A percentile compares a stretch with the other conserved stretches of the same genome.
Conservation (phyloP, 2,888 invertebrate species). For the Linnaemya vulpina region DNA sequence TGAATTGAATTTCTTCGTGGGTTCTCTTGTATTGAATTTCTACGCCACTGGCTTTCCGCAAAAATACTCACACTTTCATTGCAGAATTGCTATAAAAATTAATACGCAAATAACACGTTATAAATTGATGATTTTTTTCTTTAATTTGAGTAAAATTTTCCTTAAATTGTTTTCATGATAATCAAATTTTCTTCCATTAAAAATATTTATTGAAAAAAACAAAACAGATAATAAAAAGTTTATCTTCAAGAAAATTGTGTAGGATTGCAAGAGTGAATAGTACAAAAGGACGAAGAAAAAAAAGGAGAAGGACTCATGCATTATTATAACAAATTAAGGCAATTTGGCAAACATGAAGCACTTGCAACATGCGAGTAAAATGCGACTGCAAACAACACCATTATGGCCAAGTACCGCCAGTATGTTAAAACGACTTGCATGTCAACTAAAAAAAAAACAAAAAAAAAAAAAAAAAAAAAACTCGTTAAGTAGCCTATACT, state of each 20-base stretch:
- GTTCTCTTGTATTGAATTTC: too few species aligned
- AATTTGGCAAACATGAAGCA: conserved; percentile 67
- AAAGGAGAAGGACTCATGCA: conserved; percentile 4
- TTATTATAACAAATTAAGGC: conserved; percentile 60
- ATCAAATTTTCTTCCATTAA: not conserved
- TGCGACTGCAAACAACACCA: not conserved
- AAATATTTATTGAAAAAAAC: not conserved
- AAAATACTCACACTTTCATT: too few species aligned
- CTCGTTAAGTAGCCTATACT: conserved; percentile 64
- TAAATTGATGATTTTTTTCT: too few species aligned
- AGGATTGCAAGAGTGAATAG: not conserved
- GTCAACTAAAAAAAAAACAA: conserved; percentile 6
- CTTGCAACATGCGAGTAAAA: conserved; percentile 45
- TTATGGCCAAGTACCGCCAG: conserved; percentile 15
- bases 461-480: not conserved
- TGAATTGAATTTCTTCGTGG: too few species aligned
- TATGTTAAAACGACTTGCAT: conserved; percentile 21
- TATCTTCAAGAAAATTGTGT: not conserved
- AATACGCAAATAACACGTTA: too few species aligned
- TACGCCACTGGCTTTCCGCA: too few species aligned
- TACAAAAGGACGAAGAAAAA: too few species aligned
- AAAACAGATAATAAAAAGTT: not conserved
- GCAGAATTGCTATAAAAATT: too few species aligned
- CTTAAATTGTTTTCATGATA: not conserved
- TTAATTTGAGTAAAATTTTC: too few species aligned